Evolutionary conservation across 2,888 invertebrate genomes (phyloP).

Genomic region (Enchytraeus crypticus): DNA sequence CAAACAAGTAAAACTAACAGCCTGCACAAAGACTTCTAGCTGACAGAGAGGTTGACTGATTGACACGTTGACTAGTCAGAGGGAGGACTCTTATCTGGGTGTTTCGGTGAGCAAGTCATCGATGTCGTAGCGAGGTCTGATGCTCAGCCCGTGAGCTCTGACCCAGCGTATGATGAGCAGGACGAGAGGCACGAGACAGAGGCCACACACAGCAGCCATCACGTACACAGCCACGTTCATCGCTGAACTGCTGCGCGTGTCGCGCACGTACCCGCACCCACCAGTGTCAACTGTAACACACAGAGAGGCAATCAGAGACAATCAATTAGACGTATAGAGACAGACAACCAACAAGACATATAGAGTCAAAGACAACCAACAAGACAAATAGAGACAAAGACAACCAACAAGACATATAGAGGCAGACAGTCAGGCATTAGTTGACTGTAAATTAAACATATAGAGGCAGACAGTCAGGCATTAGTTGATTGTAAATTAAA

Average conservation of each 20-base stretch:
- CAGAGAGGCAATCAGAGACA: not conserved
- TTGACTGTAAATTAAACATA: no score
- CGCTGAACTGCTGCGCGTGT: slow-evolving; percentile 21
- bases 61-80: no score
- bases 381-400: not conserved
- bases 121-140: not conserved
- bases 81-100: no score
- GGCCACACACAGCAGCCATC: slow-evolving; percentile 36
- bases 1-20: no score
- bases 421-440: no score
- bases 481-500: no score
- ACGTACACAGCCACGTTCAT: slow-evolving; percentile 39
- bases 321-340: not conserved
- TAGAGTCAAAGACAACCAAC: no score
- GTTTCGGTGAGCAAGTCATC: not conserved
- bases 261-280: slow-evolving; percentile 36
- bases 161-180: slow-evolving; percentile 34
- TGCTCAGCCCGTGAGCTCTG: not conserved
- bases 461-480: no score
- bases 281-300: slow-evolving; percentile 31
- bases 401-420: no score
- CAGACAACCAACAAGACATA: no score
- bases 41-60: no score
- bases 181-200: slow-evolving; percentile 36
- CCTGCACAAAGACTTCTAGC: no score